Evolutionary conservation across 1,140 invertebrate species (phyloP).

Genomic region (Oppia nitens): DNA sequence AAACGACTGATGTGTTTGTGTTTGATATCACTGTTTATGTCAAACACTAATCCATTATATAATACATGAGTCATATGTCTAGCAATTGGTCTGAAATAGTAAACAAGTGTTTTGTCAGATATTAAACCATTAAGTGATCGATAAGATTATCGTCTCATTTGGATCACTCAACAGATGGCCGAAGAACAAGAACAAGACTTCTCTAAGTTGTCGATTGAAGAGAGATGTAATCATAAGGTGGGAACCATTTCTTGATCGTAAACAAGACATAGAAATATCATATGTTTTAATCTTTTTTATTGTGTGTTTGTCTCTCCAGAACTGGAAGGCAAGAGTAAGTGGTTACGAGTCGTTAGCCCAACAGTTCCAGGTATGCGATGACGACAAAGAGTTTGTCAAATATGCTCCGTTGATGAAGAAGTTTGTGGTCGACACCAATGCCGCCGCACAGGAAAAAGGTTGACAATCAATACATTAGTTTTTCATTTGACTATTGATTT

Average conservation of each 20-base stretch:
- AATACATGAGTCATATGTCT: too few relatives aligned
- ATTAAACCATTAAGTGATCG: too few relatives aligned
- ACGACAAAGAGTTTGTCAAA: conserved; percentile 89
- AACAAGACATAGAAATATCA: too few relatives aligned
- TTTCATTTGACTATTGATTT: background rate
- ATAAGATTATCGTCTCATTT: too few relatives aligned
- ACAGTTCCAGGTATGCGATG: conserved; percentile 47
- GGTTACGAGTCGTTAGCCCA: conserved; percentile 87
- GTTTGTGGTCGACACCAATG: conserved; percentile 87
- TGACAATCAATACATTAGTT: background rate
- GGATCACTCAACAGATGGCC: too few relatives aligned
- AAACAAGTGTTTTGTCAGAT: too few relatives aligned
- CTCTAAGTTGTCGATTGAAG: conserved; percentile 74
- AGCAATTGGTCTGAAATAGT: too few relatives aligned
- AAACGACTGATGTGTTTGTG: too few relatives aligned
- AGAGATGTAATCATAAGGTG: conserved; percentile 74
- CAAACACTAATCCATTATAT: too few relatives aligned
- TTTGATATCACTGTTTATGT: too few relatives aligned
- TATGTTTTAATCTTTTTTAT: too few relatives aligned
- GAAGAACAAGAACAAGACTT: conserved; percentile 72
- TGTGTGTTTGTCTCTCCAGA: conserved; percentile 28
- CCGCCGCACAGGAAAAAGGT: conserved; percentile 80
- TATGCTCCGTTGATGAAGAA: conserved; percentile 83
- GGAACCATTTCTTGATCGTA: too few relatives aligned
- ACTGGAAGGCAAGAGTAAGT: conserved; percentile 81